Evolutionary conservation across 2,888 invertebrate species (phyloP).

Genomic region (Crocallis elinguaria): DNA sequence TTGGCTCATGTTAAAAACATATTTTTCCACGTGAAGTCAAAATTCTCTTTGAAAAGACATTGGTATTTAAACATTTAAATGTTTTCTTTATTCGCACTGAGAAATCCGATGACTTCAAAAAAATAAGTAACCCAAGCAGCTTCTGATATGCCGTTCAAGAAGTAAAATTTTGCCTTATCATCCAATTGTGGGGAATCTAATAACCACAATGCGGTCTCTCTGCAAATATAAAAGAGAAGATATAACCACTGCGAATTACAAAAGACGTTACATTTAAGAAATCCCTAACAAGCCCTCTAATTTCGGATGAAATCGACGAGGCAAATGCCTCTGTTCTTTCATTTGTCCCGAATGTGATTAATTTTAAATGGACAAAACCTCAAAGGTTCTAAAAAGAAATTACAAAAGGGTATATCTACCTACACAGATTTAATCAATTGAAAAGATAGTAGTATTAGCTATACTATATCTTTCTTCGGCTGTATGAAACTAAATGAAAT

Average conservation of each 20-base stretch:
- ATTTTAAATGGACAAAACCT: constrained; percentile 14
- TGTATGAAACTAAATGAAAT: background rate
- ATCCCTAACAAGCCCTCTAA: constrained; percentile 21
- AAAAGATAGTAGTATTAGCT: background rate
- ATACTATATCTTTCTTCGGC: background rate
- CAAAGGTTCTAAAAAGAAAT: constrained; percentile 7
- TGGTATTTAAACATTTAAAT: no score
- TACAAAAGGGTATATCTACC: background rate
- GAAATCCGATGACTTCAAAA: no score
- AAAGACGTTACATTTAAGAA: constrained; percentile 19
- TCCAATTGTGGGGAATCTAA: constrained; percentile 11
- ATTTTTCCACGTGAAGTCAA: no score
- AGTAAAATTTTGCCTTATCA: no score
- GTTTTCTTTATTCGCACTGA: no score
- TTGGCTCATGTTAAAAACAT: no score
- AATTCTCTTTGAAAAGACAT: no score
- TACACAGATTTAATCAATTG: background rate
- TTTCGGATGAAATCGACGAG: constrained; percentile 43
- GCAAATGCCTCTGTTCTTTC: constrained; percentile 46
- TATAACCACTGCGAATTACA: constrained; percentile 17
- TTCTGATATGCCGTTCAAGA: no score
- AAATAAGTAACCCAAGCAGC: background rate
- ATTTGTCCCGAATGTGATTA: constrained; percentile 38
- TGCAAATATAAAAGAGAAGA: constrained; percentile 15
- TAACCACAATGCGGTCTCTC: constrained; percentile 10